These are phyloP conservation scores for Lathamus discolor DNA, from an alignment of 2,113 vertebrate genomes.

Conservation along the genomic window DNA sequence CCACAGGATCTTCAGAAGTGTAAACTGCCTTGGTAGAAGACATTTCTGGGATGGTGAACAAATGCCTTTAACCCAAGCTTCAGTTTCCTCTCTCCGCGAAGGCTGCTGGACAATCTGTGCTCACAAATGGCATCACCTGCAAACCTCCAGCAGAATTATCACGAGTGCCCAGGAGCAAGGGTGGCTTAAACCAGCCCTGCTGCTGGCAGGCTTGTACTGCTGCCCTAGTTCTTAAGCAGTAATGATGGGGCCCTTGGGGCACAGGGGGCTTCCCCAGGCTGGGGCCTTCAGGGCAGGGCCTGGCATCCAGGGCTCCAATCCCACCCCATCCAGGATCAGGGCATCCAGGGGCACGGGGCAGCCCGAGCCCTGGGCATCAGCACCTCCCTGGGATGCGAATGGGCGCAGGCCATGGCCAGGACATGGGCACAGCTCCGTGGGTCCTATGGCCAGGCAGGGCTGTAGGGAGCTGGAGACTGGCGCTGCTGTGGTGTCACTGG, in stretches of 20 bases:
- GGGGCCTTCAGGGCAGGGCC: not conserved
- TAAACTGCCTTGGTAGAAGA: not conserved
- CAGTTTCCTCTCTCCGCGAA: not conserved
- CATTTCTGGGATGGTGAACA: not conserved
- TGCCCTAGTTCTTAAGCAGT: not conserved
- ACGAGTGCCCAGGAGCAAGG: not conserved
- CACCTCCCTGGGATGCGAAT: not conserved
- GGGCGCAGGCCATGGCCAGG: accelerated
- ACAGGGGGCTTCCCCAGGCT: not conserved
- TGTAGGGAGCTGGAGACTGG: not conserved
- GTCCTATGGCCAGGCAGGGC: not conserved
- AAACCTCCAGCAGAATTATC: not conserved
- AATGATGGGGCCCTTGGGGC: not conserved
- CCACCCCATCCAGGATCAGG: not conserved
- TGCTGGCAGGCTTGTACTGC: not conserved
- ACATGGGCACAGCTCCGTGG: accelerated
- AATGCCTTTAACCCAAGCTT: not conserved
- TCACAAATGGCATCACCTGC: not conserved
- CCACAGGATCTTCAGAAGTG: not conserved
- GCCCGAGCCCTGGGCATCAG: accelerated
- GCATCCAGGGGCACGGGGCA: not conserved
- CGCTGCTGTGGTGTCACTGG: accelerated
- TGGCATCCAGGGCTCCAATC: not conserved
- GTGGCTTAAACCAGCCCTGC: not conserved
- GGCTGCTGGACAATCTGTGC: not conserved